Conservation (phyloP, 2,113 vertebrate species). For the Phalacrocorax pelagicus region DNA sequence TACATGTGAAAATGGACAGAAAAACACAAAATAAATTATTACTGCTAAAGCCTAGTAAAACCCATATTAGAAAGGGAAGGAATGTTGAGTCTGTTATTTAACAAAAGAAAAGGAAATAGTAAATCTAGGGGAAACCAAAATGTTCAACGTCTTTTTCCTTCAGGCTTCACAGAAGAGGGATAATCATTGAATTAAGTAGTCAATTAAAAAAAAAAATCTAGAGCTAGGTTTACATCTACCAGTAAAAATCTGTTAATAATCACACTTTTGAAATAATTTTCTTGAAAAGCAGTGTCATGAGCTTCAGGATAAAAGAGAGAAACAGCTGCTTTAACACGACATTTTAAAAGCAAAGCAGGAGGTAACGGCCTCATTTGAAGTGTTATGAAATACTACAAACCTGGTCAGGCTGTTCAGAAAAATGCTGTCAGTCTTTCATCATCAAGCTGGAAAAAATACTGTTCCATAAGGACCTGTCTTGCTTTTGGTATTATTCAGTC, state of each 20-base stretch:
- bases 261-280: neutral
- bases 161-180: neutral
- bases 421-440: neutral
- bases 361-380: neutral
- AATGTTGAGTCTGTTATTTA: neutral
- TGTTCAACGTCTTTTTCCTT: neutral
- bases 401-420: neutral
- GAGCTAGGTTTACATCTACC: neutral
- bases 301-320: neutral
- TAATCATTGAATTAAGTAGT: neutral
- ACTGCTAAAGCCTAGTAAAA: neutral
- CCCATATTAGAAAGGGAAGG: neutral
- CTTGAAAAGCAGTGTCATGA: neutral
- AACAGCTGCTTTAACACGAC: neutral
- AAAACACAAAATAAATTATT: neutral
- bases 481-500: neutral
- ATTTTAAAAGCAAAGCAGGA: neutral
- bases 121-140: neutral
- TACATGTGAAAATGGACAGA: neutral
- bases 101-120: neutral
- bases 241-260: neutral
- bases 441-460: neutral
- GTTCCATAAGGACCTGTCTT: neutral
- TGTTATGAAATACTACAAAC: neutral
- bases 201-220: neutral